A percentile compares a stretch with the other conserved stretches of the same genome.
phyloP scores from a whole-genome alignment of 2,113 vertebrate species.

The Gyps fulvus region DNA sequence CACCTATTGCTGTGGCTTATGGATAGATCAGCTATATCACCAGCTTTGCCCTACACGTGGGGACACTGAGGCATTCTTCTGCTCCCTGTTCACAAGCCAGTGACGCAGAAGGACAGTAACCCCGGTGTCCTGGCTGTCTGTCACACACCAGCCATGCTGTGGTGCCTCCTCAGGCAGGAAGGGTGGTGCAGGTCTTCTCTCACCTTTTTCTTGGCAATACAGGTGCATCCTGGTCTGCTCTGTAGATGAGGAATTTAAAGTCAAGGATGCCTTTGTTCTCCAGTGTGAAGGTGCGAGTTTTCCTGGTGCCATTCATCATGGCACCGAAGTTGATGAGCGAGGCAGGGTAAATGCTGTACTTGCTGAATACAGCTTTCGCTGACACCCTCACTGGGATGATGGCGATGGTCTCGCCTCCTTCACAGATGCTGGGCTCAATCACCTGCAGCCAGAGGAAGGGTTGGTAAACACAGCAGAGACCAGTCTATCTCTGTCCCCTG shows the following conservation, averaged over 20 bases:
- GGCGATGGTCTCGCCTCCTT: slow-evolving; percentile 73
- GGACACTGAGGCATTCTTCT: neutral
- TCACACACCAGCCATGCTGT: neutral
- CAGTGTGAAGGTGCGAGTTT: slow-evolving; percentile 71
- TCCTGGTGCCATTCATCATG: slow-evolving; percentile 72
- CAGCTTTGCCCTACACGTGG: neutral
- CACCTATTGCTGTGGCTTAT: neutral
- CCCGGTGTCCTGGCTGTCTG: neutral
- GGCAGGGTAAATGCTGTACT: slow-evolving; percentile 80
- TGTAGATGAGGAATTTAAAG: slow-evolving; percentile 74
- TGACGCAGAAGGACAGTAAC: rapidly evolving
- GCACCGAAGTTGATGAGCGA: slow-evolving; percentile 80
- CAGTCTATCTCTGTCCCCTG: neutral
- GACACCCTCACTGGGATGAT: slow-evolving; percentile 79
- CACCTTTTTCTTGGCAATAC: slow-evolving; percentile 68
- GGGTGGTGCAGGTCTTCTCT: neutral
- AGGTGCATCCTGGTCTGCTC: slow-evolving; percentile 11
- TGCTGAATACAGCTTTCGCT: slow-evolving; percentile 75
- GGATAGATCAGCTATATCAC: neutral
- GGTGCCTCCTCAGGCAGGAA: neutral
- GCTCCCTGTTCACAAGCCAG: neutral
- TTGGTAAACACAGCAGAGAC: neutral
- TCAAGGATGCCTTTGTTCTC: slow-evolving; percentile 82
- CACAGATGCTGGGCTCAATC: slow-evolving; percentile 75
- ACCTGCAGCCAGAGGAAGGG: slow-evolving; percentile 67